Percentiles rank a stretch among this genome's conserved stretches.
These are phyloP conservation scores for Cataglyphis cursor DNA, from an alignment of 2,888 invertebrate species.

Conservation along the genomic window DNA sequence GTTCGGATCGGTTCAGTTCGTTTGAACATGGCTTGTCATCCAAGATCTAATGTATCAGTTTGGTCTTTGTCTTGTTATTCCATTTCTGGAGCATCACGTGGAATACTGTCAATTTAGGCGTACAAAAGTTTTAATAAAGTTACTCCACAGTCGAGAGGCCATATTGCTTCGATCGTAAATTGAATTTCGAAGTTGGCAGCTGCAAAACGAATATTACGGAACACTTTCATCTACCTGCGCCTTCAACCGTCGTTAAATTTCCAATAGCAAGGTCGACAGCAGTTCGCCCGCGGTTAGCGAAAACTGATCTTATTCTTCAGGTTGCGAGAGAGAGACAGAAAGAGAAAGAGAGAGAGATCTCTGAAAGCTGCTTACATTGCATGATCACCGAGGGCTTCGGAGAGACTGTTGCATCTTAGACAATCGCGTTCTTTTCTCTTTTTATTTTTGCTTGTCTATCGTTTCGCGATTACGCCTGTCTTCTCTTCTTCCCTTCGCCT, in stretches of 20 bases:
- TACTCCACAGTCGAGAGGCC: neutral
- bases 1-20: neutral
- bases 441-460: conserved; percentile 40
- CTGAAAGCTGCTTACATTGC: conserved; percentile 16
- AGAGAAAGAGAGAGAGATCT: neutral
- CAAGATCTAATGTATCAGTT: neutral
- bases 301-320: conserved; percentile 33
- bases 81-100: neutral
- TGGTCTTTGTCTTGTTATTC: neutral
- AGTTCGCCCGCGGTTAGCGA: conserved; percentile 28
- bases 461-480: conserved; percentile 40
- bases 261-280: conserved; percentile 38
- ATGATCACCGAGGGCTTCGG: conserved; percentile 24
- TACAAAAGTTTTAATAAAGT: conserved; percentile 14
- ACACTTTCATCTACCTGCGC: conserved; percentile 7
- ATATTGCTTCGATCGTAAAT: conserved; percentile 6
- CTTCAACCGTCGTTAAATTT: conserved; percentile 27
- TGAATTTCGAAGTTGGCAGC: conserved; percentile 32
- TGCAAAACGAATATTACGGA: neutral
- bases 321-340: neutral
- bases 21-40: neutral
- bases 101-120: neutral
- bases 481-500: neutral
- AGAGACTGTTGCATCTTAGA: conserved; percentile 15
- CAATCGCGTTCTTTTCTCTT: conserved; percentile 13